These are phyloP conservation scores for Gambusia affinis DNA, from an alignment of 2,113 vertebrate genomes.

Conservation along the genomic window DNA sequence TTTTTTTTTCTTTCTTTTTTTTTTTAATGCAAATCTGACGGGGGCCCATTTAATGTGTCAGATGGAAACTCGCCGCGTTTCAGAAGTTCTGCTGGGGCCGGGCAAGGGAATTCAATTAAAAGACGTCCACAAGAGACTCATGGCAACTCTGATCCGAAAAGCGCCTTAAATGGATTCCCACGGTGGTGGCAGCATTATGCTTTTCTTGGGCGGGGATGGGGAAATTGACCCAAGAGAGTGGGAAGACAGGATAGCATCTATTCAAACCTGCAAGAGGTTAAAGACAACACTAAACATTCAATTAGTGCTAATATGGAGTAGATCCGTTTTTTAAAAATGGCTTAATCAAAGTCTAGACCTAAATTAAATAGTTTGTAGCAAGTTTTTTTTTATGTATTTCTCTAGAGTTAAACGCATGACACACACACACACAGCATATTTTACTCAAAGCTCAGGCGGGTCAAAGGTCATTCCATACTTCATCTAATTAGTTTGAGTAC, in stretches of 20 bases:
- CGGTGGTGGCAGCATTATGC: neutral
- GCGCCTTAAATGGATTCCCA: too few species aligned
- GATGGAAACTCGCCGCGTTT: constrained; percentile 40
- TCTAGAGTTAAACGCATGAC: too few species aligned
- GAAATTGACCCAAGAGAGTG: too few species aligned
- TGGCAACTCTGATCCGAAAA: neutral
- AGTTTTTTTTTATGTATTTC: too few species aligned
- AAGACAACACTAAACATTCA: too few species aligned
- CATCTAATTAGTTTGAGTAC: neutral
- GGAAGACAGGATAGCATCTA: too few species aligned
- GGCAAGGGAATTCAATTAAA: constrained; percentile 8
- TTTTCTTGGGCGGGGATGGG: neutral
- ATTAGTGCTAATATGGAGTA: too few species aligned
- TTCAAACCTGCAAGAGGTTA: too few species aligned
- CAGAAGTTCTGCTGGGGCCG: constrained; percentile 9
- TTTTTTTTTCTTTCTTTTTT: constrained; percentile 30
- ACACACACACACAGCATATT: neutral
- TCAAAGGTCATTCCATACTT: neutral
- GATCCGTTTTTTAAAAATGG: too few species aligned
- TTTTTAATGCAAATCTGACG: constrained; percentile 62
- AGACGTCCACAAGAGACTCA: neutral
- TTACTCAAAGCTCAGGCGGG: neutral
- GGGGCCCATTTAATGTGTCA: constrained; percentile 51
- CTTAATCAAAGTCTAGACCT: too few species aligned
- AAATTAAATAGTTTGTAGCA: neutral